Conservation (phyloP, 1,140 invertebrate species). For the Cydia amplana region DNA sequence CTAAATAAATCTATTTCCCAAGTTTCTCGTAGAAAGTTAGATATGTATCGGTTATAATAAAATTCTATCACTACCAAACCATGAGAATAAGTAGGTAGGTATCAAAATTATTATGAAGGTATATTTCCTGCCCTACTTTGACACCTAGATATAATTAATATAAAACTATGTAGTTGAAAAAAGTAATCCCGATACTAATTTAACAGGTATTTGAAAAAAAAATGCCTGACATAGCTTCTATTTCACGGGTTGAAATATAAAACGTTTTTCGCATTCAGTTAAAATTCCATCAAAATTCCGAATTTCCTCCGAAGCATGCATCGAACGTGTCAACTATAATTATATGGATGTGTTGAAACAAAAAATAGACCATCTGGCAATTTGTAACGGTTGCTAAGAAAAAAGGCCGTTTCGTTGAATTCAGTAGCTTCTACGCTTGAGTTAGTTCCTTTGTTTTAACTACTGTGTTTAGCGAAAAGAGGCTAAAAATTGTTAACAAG, state of each 20-base stretch:
- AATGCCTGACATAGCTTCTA: background rate
- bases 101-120: too few relatives aligned
- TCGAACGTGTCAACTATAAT: constrained; percentile 55
- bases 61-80: too few relatives aligned
- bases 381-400: constrained; percentile 63
- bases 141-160: too few relatives aligned
- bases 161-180: too few relatives aligned
- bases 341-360: constrained; percentile 58
- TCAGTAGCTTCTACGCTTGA: constrained; percentile 68
- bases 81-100: too few relatives aligned
- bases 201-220: background rate
- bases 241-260: constrained; percentile 9
- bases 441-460: constrained; percentile 42
- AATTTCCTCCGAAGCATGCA: constrained; percentile 48
- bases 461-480: constrained; percentile 26
- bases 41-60: too few relatives aligned
- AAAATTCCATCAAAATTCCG: constrained; percentile 40
- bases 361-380: constrained; percentile 69
- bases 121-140: too few relatives aligned
- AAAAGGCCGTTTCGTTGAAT: constrained; percentile 63
- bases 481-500: background rate
- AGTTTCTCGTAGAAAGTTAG: too few relatives aligned
- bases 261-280: constrained; percentile 12
- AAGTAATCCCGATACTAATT: too few relatives aligned
- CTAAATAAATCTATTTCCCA: too few relatives aligned